Percentiles rank a stretch among this genome's conserved stretches.
phyloP scores from a whole-genome alignment of 2,113 vertebrate genomes.

The Calidris pugnax region DNA sequence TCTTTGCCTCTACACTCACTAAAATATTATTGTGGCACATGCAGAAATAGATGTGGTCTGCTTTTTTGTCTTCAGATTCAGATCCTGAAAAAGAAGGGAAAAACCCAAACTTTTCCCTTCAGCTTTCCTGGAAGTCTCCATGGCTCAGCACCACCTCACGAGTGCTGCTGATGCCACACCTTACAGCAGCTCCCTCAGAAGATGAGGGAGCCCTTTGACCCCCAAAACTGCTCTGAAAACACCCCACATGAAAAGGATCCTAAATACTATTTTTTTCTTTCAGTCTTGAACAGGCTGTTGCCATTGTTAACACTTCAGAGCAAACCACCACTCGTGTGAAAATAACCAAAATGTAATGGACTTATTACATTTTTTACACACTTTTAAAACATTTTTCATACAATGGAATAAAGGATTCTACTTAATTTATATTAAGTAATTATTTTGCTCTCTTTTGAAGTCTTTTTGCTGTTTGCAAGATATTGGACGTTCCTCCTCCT shows the following conservation, averaged over 20 bases:
- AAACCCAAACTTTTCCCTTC: background rate
- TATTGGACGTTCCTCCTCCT: background rate
- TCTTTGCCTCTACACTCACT: background rate
- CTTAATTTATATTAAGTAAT: background rate
- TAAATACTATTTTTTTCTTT: background rate
- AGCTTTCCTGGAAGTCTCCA: background rate
- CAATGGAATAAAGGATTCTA: background rate
- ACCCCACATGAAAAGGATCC: background rate
- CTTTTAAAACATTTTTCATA: background rate
- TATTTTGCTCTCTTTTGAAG: background rate
- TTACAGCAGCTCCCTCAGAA: background rate
- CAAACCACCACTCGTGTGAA: background rate
- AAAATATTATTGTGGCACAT: background rate
- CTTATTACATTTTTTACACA: background rate
- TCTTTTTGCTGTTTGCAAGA: background rate
- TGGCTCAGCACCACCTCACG: background rate
- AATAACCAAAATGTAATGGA: background rate
- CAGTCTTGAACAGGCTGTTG: background rate
- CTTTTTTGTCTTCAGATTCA: background rate
- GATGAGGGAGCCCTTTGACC: background rate
- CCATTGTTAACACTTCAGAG: background rate
- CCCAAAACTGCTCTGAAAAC: background rate
- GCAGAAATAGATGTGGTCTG: background rate
- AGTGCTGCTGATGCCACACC: background rate
- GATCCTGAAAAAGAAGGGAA: background rate